These are phyloP conservation scores for Euphydryas editha DNA, from an alignment of 2,888 invertebrate species.

Conservation along the genomic window DNA sequence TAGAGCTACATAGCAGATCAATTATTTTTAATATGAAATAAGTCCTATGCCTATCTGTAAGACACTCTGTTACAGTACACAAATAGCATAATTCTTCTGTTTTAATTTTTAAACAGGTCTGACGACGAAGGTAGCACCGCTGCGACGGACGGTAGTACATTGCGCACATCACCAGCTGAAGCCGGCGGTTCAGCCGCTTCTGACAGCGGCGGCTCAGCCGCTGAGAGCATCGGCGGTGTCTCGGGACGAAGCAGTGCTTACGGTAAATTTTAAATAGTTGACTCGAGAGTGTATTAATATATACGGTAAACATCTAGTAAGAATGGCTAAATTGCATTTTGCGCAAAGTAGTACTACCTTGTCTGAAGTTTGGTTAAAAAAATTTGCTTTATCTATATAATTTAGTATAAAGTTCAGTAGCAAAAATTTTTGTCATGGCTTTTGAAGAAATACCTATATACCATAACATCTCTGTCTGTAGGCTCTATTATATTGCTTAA, in stretches of 20 bases:
- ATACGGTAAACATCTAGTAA: neutral
- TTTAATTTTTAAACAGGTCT: conserved; percentile 83
- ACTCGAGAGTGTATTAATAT: neutral
- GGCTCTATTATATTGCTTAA: neutral
- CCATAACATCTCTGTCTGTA: neutral
- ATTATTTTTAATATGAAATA: neutral
- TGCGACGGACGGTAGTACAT: conserved; percentile 96
- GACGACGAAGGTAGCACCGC: conserved; percentile 98
- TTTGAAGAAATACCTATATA: neutral
- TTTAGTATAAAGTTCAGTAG: neutral
- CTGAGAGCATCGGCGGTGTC: conserved; percentile 96
- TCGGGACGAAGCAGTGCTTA: conserved; percentile 97
- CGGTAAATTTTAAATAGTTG: conserved; percentile 68
- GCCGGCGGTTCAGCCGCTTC: conserved; percentile 85
- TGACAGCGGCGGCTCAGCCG: conserved; percentile 96
- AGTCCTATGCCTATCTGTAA: too few relatives aligned
- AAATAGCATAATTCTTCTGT: too few relatives aligned
- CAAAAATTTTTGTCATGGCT: neutral
- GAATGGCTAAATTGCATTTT: conserved; percentile 10
- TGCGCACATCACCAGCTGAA: conserved; percentile 85
- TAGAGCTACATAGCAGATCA: neutral
- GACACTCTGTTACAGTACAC: too few relatives aligned
- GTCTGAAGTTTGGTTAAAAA: neutral
- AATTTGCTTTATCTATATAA: neutral
- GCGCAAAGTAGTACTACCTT: neutral